Evolutionary conservation across 2,113 vertebrate genomes (phyloP).

Genomic region (Scortum barcoo): DNA sequence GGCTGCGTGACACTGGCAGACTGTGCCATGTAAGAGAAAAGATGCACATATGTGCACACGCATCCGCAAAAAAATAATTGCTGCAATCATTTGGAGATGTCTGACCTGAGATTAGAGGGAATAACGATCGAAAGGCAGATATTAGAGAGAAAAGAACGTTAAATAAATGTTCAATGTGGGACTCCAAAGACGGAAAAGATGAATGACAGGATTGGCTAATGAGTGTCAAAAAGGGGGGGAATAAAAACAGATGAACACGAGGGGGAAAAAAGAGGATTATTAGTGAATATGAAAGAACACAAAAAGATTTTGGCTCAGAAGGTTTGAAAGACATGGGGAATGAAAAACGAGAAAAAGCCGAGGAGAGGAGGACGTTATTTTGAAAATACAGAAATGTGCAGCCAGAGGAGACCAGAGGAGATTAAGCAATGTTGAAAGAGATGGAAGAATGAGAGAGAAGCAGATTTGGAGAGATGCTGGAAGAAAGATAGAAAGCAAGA

Average conservation of each 20-base stretch:
- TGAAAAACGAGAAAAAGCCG: background rate
- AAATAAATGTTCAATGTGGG: background rate
- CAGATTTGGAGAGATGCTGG: conserved; percentile 26
- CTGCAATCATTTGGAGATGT: background rate
- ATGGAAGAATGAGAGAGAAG: conserved; percentile 35
- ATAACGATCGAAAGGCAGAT: background rate
- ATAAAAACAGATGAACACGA: background rate
- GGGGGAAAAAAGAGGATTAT: background rate
- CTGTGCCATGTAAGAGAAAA: background rate
- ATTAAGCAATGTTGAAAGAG: conserved; percentile 29
- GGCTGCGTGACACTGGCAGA: background rate
- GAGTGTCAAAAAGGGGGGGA: background rate
- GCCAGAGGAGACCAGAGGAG: conserved; percentile 16
- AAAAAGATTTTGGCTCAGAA: background rate
- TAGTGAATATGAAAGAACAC: background rate
- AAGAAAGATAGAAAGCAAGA: conserved; percentile 38
- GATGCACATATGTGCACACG: background rate
- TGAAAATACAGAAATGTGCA: conserved; percentile 19
- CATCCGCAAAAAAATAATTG: conserved; percentile 5
- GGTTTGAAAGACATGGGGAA: conserved; percentile 2
- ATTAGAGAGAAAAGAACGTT: background rate
- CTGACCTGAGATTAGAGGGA: conserved; percentile 6
- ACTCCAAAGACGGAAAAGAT: conserved; percentile 7
- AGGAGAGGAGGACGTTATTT: conserved; percentile 18
- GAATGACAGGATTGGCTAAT: conserved; percentile 28